Percentiles rank a stretch among this genome's conserved stretches.
Conservation (phyloP, 1,140 invertebrate species). For the Periplaneta americana region DNA sequence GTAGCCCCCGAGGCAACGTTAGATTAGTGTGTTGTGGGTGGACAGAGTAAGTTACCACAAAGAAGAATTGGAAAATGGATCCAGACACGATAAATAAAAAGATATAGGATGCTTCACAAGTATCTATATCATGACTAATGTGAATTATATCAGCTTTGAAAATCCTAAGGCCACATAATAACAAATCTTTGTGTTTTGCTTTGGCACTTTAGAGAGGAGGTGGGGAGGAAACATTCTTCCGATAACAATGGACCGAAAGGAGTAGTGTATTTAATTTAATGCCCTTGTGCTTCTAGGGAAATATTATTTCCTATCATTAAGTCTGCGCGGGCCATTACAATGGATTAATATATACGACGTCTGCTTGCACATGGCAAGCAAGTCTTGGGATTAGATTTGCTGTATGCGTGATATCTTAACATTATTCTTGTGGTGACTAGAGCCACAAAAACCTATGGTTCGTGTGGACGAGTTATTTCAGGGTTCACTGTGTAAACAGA, state of each 20-base stretch:
- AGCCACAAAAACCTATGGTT: neutral
- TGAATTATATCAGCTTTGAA: neutral
- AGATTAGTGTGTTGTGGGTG: neutral
- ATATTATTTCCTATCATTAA: neutral
- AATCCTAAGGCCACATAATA: neutral
- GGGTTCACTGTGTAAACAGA: no score
- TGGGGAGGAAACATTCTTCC: no score
- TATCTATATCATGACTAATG: neutral
- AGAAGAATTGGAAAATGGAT: neutral
- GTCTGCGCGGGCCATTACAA: neutral
- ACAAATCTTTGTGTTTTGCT: neutral
- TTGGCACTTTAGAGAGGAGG: neutral
- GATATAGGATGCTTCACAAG: neutral
- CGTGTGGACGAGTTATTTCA: neutral
- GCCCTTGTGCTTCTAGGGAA: neutral
- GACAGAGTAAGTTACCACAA: neutral
- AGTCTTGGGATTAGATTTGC: neutral
- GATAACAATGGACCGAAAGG: neutral
- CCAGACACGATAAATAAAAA: neutral
- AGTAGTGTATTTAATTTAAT: neutral
- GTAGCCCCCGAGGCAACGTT: neutral
- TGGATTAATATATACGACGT: neutral
- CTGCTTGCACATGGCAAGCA: neutral
- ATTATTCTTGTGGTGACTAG: neutral
- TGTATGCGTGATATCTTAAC: neutral